Percentiles rank a stretch among this genome's conserved stretches.
These are phyloP conservation scores for Drosophila rufa DNA, from an alignment of 1,140 invertebrate genomes.

Conservation along the genomic window DNA sequence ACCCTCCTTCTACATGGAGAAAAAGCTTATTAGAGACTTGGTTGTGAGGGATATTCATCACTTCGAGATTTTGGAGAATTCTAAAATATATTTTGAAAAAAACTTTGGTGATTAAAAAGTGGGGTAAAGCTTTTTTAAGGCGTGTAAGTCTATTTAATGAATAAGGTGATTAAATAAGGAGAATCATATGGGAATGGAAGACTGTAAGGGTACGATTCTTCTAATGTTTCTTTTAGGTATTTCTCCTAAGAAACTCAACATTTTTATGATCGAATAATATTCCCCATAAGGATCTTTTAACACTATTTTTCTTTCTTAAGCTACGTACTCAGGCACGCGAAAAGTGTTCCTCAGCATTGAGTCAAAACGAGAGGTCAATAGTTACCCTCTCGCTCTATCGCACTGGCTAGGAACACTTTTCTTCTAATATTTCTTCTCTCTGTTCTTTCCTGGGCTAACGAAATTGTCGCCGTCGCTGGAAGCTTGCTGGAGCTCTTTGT, in stretches of 20 bases:
- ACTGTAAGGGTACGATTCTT: background rate
- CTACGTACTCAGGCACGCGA: too few relatives aligned
- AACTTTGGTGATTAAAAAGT: too few relatives aligned
- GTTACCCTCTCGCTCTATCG: too few relatives aligned
- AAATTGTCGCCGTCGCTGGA: slow-evolving; percentile 22
- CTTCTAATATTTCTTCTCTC: slow-evolving; percentile 62
- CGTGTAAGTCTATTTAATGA: too few relatives aligned
- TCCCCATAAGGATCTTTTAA: background rate
- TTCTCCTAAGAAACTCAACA: background rate
- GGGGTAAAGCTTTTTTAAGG: too few relatives aligned
- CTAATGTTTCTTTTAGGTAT: background rate
- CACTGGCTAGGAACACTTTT: background rate
- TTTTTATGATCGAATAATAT: background rate
- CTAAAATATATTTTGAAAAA: background rate
- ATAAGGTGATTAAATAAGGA: too few relatives aligned
- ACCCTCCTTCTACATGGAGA: slow-evolving; percentile 23
- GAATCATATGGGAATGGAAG: too few relatives aligned
- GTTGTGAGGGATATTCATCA: too few relatives aligned
- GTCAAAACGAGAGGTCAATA: too few relatives aligned
- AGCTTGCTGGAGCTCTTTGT: slow-evolving; percentile 43
- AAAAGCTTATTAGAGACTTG: background rate
- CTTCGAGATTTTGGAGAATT: background rate
- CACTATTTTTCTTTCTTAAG: too few relatives aligned
- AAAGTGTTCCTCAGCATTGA: too few relatives aligned
- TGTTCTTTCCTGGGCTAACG: slow-evolving; percentile 39